A percentile compares a stretch with the other conserved stretches of the same genome.
phyloP scores from a whole-genome alignment of 2,113 vertebrate genomes.

The Cyphomyrus discorhynchus region DNA sequence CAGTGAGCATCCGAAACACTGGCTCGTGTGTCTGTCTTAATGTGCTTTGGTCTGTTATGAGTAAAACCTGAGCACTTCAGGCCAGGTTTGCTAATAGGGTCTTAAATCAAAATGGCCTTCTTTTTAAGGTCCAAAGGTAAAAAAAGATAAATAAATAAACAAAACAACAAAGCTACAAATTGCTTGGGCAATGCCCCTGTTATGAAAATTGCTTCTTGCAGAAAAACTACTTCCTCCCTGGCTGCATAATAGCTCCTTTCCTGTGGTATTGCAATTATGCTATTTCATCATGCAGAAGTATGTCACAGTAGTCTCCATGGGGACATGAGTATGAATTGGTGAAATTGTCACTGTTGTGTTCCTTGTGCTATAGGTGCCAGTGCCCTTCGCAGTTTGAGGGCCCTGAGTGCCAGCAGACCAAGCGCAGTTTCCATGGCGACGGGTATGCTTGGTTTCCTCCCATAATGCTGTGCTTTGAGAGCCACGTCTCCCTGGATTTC shows the following conservation, averaged over 20 bases:
- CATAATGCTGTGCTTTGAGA: constrained; percentile 75
- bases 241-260: neutral
- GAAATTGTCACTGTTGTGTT: constrained; percentile 22
- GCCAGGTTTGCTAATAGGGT: neutral
- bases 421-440: constrained; percentile 79
- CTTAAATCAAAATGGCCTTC: constrained; percentile 5
- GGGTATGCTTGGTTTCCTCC: constrained; percentile 84
- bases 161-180: neutral
- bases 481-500: constrained; percentile 77
- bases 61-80: neutral
- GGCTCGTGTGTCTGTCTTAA: neutral
- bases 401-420: constrained; percentile 82
- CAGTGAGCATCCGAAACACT: neutral
- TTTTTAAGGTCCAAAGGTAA: neutral
- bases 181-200: neutral
- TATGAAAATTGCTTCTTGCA: neutral
- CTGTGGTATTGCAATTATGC: constrained; percentile 5
- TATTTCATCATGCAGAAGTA: constrained; percentile 3
- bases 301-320: neutral
- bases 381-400: constrained; percentile 77
- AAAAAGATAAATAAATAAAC: neutral
- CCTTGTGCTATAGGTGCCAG: constrained; percentile 64
- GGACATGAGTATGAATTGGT: neutral
- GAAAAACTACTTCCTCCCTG: neutral
- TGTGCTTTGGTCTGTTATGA: neutral